Percentiles rank a stretch among this genome's conserved stretches.
These are phyloP conservation scores for Budorcas taxicolor DNA, from an alignment of 2,113 vertebrate species.

Conservation along the genomic window DNA sequence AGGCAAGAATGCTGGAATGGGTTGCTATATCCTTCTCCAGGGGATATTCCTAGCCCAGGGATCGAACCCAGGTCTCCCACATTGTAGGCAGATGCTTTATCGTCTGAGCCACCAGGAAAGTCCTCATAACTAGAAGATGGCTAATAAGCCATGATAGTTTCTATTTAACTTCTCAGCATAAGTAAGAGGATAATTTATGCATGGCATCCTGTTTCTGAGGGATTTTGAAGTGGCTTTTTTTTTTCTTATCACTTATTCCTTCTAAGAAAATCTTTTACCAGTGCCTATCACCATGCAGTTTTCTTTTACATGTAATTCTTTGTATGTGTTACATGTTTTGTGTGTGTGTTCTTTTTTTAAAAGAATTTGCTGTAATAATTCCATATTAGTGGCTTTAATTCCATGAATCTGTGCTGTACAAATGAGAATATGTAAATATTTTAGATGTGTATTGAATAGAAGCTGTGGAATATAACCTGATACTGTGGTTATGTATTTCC, in stretches of 20 bases:
- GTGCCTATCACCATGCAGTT: not conserved
- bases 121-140: not conserved
- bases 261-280: conserved; percentile 21
- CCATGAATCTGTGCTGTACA: conserved; percentile 30
- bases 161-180: not conserved
- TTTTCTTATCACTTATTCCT: not conserved
- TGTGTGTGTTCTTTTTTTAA: not conserved
- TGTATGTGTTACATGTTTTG: conserved; percentile 1
- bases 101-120: not conserved
- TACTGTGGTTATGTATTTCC: conserved; percentile 14
- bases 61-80: not conserved
- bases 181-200: not conserved
- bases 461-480: conserved; percentile 21
- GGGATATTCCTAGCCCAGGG: not conserved
- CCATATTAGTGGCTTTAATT: conserved; percentile 44
- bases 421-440: conserved; percentile 52
- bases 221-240: not conserved
- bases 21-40: not conserved
- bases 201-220: not conserved
- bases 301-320: conserved; percentile 16
- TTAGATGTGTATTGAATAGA: conserved; percentile 5
- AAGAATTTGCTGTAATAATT: not conserved
- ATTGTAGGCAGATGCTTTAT: not conserved
- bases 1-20: not conserved
- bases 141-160: not conserved